These are phyloP conservation scores for Pristionchus japonicus DNA, from an alignment of 2,888 invertebrate species.

Conservation along the genomic window DNA sequence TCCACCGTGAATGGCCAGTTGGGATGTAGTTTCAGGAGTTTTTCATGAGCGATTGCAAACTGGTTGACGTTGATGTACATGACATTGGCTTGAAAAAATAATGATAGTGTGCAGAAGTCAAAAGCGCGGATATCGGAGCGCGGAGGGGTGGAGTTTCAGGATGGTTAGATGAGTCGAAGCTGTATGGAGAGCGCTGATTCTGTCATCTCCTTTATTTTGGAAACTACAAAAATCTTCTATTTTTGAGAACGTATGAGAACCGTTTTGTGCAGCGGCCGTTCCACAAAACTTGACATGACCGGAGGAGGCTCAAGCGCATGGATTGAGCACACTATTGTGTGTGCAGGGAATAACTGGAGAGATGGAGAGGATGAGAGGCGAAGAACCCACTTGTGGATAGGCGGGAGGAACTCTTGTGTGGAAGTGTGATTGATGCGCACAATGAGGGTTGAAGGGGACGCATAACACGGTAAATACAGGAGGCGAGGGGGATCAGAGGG, in stretches of 20 bases:
- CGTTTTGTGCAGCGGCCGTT: not conserved
- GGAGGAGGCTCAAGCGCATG: not conserved
- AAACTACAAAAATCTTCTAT: no score
- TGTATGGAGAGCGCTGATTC: no score
- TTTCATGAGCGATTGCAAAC: no score
- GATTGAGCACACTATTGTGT: conserved; percentile 12
- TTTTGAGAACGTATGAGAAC: not conserved
- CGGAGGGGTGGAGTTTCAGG: no score
- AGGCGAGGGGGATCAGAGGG: not conserved
- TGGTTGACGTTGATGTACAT: no score
- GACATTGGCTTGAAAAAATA: no score
- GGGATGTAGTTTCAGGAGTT: no score
- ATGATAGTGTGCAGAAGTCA: no score
- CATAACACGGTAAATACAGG: not conserved
- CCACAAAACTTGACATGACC: conserved; percentile 5
- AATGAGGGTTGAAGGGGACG: not conserved
- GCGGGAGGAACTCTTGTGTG: not conserved
- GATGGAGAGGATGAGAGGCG: not conserved
- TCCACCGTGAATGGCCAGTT: not conserved
- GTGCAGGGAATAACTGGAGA: not conserved
- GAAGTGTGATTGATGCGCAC: not conserved
- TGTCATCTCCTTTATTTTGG: no score
- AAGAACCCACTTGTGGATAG: not conserved
- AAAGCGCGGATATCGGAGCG: no score
- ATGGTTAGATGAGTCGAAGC: no score